Evolutionary conservation across 2,113 vertebrate species (phyloP).

Genomic region (Archocentrus centrarchus): DNA sequence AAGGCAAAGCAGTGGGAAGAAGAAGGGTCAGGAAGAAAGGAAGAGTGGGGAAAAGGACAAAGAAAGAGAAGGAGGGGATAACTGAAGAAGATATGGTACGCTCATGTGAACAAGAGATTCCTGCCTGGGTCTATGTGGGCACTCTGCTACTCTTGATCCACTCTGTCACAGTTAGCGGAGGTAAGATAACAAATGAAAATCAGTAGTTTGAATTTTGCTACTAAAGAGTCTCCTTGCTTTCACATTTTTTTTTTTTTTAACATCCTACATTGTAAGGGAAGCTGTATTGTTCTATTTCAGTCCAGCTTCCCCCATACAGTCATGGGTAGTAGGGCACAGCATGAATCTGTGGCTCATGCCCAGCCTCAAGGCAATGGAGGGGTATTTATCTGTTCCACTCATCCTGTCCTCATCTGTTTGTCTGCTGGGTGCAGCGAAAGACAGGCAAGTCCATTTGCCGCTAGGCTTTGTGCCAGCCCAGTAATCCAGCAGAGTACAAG

Average conservation of each 20-base stretch:
- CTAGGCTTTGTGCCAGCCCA: slow-evolving; percentile 53
- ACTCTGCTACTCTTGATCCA: slow-evolving; percentile 66
- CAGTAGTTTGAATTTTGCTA: slow-evolving; percentile 18
- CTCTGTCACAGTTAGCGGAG: slow-evolving; percentile 72
- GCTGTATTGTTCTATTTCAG: slow-evolving; percentile 55
- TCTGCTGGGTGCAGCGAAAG: slow-evolving; percentile 51
- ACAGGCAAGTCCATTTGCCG: slow-evolving; percentile 62
- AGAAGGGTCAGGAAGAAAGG: slow-evolving; percentile 34
- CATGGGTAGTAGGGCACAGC: slow-evolving; percentile 50
- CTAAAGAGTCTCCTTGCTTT: slow-evolving; percentile 15
- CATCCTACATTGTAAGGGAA: not conserved
- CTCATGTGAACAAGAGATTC: slow-evolving; percentile 62
- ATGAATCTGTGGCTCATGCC: slow-evolving; percentile 51
- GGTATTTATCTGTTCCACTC: slow-evolving; percentile 56
- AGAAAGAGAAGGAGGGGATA: slow-evolving; percentile 53
- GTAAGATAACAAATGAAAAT: slow-evolving; percentile 68
- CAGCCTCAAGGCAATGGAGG: slow-evolving; percentile 58
- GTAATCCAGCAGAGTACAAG: slow-evolving; percentile 23
- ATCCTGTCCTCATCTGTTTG: slow-evolving; percentile 65
- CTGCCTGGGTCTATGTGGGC: slow-evolving; percentile 65
- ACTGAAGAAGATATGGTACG: slow-evolving; percentile 70
- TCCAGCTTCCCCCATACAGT: slow-evolving; percentile 41
- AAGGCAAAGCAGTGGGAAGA: slow-evolving; percentile 32
- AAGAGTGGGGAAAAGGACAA: slow-evolving; percentile 42
- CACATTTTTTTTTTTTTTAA: not conserved